Percentiles rank a stretch among this genome's conserved stretches.
Conservation (phyloP, 2,888 invertebrate genomes). For the Perizoma affinitatum region DNA sequence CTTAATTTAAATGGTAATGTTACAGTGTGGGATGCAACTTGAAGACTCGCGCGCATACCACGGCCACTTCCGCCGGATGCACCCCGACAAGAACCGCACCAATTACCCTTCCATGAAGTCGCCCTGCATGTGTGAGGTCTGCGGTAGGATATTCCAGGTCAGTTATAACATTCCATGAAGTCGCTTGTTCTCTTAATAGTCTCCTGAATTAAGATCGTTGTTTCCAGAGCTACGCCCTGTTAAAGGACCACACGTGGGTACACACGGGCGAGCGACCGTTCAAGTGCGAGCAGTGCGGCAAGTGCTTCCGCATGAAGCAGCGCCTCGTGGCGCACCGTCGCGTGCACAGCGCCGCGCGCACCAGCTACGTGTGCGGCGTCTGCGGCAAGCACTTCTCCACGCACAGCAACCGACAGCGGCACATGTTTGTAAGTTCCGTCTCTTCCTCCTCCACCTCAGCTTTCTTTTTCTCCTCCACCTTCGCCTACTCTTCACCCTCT, state of each 20-base stretch:
- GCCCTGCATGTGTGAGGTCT: slow-evolving; percentile 75
- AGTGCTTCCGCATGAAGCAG: slow-evolving; percentile 71
- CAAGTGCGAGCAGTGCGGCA: slow-evolving; percentile 72
- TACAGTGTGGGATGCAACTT: slow-evolving; percentile 66
- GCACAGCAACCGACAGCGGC: slow-evolving; percentile 69
- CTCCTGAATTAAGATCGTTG: too few species aligned
- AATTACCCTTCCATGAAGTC: slow-evolving; percentile 77
- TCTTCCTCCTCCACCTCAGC: too few species aligned
- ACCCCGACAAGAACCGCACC: slow-evolving; percentile 77
- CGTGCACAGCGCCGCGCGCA: slow-evolving; percentile 58
- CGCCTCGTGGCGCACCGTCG: slow-evolving; percentile 71
- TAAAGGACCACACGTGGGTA: slow-evolving; percentile 75
- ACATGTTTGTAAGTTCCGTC: slow-evolving; percentile 72
- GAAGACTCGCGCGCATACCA: slow-evolving; percentile 68
- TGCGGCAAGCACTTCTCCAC: slow-evolving; percentile 75
- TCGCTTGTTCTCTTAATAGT: too few species aligned
- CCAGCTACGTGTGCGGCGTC: slow-evolving; percentile 68
- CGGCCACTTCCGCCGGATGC: slow-evolving; percentile 69
- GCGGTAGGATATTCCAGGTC: slow-evolving; percentile 76
- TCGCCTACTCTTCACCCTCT: too few species aligned
- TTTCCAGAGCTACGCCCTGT: slow-evolving; percentile 66
- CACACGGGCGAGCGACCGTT: slow-evolving; percentile 76
- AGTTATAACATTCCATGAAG: background rate
- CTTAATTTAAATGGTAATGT: background rate
- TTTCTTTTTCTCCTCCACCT: too few species aligned